A percentile compares a stretch with the other conserved stretches of the same genome.
Conservation (phyloP, 2,888 invertebrate species). For the Metopia argyrocephala region DNA sequence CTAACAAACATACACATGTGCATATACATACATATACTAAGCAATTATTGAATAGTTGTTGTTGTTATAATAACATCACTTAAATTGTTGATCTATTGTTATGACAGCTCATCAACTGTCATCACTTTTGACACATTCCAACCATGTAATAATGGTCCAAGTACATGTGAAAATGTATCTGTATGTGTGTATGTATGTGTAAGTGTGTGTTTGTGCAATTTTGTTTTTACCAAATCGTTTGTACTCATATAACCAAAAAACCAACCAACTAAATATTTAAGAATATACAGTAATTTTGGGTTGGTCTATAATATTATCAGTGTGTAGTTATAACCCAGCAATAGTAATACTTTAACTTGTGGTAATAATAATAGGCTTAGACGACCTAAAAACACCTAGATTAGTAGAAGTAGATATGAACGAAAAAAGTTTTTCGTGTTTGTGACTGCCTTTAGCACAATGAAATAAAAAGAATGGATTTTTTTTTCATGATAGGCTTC, state of each 20-base stretch:
- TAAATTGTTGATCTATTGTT: conserved; percentile 74
- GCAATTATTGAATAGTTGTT: conserved; percentile 28
- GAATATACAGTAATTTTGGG: conserved; percentile 42
- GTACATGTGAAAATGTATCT: not conserved
- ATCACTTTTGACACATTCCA: conserved; percentile 61
- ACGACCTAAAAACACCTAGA: too few species aligned
- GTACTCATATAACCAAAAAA: not conserved
- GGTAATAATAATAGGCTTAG: too few species aligned
- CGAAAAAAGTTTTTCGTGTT: too few species aligned
- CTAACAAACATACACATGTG: not conserved
- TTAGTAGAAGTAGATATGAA: too few species aligned
- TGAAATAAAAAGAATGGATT: too few species aligned
- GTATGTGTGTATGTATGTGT: not conserved
- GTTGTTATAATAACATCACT: conserved; percentile 62
- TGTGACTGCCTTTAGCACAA: too few species aligned
- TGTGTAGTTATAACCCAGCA: not conserved
- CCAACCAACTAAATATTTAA: conserved; percentile 9
- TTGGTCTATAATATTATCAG: conserved; percentile 2
- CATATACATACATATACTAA: not conserved
- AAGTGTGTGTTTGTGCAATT: not conserved
- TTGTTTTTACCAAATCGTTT: conserved; percentile 18
- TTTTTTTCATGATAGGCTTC: too few species aligned
- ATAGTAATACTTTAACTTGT: too few species aligned
- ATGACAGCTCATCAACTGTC: conserved; percentile 77
- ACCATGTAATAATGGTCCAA: conserved; percentile 33